Conservation (phyloP, 2,888 invertebrate genomes). For the Drosophila eohydei region DNA sequence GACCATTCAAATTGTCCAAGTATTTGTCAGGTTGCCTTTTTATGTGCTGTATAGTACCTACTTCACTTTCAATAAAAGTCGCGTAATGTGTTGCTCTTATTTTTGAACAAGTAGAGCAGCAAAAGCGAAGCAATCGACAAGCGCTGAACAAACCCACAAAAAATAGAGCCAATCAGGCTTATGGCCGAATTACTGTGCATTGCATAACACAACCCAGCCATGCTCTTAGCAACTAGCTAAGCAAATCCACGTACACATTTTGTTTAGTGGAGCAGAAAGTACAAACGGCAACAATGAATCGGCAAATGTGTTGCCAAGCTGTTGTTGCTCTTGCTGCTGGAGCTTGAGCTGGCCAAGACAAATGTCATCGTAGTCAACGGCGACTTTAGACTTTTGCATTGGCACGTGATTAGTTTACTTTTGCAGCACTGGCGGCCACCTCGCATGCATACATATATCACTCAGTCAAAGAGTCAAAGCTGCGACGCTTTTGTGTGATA, state of each 20-base stretch:
- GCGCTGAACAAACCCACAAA: constrained; percentile 36
- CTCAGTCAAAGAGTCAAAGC: constrained; percentile 39
- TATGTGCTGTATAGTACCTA: constrained; percentile 22
- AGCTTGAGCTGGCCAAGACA: constrained; percentile 53
- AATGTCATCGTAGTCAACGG: constrained; percentile 61
- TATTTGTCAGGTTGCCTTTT: constrained; percentile 40
- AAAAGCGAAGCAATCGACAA: constrained; percentile 58
- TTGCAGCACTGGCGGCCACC: constrained; percentile 33
- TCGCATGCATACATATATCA: constrained; percentile 39
- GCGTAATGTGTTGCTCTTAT: constrained; percentile 47
- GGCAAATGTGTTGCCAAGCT: constrained; percentile 42
- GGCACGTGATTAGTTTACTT: constrained; percentile 78
- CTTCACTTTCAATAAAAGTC: constrained; percentile 51
- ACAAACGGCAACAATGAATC: constrained; percentile 46
- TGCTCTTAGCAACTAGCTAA: constrained; percentile 38
- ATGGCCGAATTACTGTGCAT: constrained; percentile 66
- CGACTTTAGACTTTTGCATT: constrained; percentile 54
- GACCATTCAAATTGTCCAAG: constrained; percentile 24
- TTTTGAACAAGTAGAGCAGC: constrained; percentile 52
- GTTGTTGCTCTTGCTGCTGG: constrained; percentile 11
- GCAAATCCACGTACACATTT: constrained; percentile 43
- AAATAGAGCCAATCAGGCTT: constrained; percentile 66
- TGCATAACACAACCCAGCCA: constrained; percentile 64
- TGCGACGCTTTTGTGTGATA: constrained; percentile 49
- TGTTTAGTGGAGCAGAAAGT: constrained; percentile 73